phyloP scores from a whole-genome alignment of 2,888 invertebrate genomes.

The Sphaerophoria rueppellii region DNA sequence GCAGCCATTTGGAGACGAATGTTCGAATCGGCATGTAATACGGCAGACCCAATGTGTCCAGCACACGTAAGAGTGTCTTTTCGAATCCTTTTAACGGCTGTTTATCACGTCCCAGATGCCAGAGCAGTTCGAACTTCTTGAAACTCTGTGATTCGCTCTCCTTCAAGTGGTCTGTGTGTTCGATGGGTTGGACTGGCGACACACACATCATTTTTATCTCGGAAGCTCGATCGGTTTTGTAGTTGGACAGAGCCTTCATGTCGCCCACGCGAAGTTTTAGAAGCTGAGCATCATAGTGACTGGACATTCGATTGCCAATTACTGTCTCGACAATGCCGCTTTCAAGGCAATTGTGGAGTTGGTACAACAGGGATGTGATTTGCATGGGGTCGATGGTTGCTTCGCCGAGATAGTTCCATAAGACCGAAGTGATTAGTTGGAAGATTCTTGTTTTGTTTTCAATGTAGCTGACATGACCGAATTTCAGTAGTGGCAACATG shows the following conservation, averaged over 20 bases:
- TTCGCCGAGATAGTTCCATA: constrained; percentile 87
- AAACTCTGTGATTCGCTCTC: constrained; percentile 81
- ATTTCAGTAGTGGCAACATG: constrained; percentile 87
- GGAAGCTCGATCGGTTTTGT: constrained; percentile 79
- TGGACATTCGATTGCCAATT: constrained; percentile 83
- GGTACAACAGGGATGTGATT: constrained; percentile 87
- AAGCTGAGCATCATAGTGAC: constrained; percentile 77
- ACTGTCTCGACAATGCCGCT: constrained; percentile 87
- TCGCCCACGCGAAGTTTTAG: constrained; percentile 71
- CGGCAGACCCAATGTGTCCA: constrained; percentile 80
- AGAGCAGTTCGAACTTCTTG: constrained; percentile 83
- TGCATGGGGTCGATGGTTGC: constrained; percentile 79
- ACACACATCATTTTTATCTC: constrained; percentile 81
- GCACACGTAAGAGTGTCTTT: constrained; percentile 88
- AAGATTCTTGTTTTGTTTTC: constrained; percentile 87
- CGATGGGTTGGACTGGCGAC: constrained; percentile 75
- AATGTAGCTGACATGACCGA: constrained; percentile 86
- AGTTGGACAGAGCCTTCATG: constrained; percentile 77
- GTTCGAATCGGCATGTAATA: constrained; percentile 81
- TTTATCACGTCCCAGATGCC: constrained; percentile 89
- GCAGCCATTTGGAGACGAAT: constrained; percentile 89
- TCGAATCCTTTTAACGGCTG: constrained; percentile 83
- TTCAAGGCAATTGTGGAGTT: constrained; percentile 88
- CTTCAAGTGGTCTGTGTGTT: constrained; percentile 76
- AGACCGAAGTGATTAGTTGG: constrained; percentile 86